Evolutionary conservation across 2,797 vertebrate genomes (phyloP), one percentile per base, ranked within the genome.

Genomic region (Pipistrellus kuhlii): DNA sequence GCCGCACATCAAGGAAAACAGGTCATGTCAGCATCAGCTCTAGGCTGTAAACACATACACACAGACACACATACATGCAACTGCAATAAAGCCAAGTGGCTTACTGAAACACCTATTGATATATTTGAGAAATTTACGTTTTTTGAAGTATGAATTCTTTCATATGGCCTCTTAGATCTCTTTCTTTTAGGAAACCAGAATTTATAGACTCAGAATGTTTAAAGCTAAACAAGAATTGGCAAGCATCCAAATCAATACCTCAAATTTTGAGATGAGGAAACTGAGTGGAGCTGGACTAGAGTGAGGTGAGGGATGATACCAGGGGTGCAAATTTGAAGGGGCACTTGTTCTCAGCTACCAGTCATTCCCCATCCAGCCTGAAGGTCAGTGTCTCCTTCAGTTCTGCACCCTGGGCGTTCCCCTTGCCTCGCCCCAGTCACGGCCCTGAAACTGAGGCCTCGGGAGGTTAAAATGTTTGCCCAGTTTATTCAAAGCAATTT

Each of bases 31-130:
- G 3, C 84, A 82, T 82, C 71, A 85, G 13, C 6, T 69, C 73
- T 53, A 12, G 18, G 8, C 82, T 14, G 0, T 14, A 84, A 32
- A 87, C 41, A 83, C 68, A 82, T 15, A 73, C 11, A 66, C 12
- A 68, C 15, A 69, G 20, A 66, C 15, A 18, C 17, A 68, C 11
- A 68, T 1, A 35, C 6, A 73, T 46, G 46, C 8, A 53, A 25
- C 32, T 15, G 3, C 2, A 2, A 14, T 25, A 48, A 76, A 6
- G 3, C 51, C 55, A 83, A 94, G 7, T 46, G 11, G 78, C 88
- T 15, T 21, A 66, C 92, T 93, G 86, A 93, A 97, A 95, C 93
- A 38, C 25, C 59, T 71, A 18, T 71, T 72, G 51, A 83, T 13
- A 46, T 30, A 15, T 55, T 51, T 96, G 53, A 32, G 15, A 62